Conservation (phyloP, 2,797 vertebrate species). For the Thripadectes ignobilis region DNA sequence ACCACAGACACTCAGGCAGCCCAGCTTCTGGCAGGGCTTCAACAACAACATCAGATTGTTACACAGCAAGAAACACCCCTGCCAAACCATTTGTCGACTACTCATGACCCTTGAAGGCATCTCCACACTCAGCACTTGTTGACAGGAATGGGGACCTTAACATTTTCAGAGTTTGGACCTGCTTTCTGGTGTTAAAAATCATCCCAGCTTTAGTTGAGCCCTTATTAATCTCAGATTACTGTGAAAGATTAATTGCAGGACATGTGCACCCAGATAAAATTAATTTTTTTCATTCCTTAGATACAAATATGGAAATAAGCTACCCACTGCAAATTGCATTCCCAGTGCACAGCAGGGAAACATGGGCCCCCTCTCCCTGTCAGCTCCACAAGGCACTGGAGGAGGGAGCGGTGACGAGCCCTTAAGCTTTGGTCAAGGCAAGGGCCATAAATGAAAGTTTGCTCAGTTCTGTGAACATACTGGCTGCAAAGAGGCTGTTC, state of each 20-base stretch:
- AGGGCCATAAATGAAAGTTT: neutral
- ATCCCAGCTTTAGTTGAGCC: neutral
- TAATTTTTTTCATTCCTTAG: neutral
- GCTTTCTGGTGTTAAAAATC: neutral
- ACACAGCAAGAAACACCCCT: neutral
- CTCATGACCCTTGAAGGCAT: accelerated
- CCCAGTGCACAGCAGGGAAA: neutral
- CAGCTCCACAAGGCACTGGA: neutral
- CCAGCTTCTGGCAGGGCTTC: neutral
- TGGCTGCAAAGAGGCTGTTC: neutral
- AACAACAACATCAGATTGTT: accelerated
- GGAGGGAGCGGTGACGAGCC: neutral
- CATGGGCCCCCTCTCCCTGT: neutral
- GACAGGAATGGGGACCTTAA: neutral
- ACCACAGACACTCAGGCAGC: neutral
- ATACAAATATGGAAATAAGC: neutral
- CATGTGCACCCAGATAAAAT: accelerated
- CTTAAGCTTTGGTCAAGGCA: neutral
- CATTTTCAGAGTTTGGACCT: neutral
- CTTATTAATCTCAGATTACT: neutral
- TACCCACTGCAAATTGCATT: neutral
- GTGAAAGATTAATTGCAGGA: neutral
- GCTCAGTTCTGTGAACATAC: neutral
- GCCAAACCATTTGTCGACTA: neutral
- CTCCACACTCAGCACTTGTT: neutral